A percentile compares a stretch with the other conserved stretches of the same genome.
These are phyloP conservation scores for Callithrix jacchus DNA, from an alignment of 2,113 vertebrate species.

Conservation along the genomic window DNA sequence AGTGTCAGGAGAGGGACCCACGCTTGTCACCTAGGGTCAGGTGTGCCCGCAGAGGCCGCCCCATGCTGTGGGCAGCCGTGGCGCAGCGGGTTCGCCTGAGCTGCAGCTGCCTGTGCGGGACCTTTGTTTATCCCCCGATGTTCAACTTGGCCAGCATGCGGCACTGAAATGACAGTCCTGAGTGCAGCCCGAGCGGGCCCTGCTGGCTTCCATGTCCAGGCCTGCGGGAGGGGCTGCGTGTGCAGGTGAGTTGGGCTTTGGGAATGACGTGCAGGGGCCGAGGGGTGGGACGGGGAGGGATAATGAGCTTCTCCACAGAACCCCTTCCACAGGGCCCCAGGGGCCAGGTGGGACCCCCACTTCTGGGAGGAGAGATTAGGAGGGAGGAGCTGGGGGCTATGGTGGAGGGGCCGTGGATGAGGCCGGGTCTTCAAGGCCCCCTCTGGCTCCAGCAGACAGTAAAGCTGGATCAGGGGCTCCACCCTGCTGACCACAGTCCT, in stretches of 20 bases:
- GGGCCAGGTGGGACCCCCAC: not conserved
- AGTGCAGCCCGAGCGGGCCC: rapidly evolving
- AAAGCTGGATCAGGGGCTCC: rapidly evolving
- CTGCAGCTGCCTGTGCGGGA: not conserved
- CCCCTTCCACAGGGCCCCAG: not conserved
- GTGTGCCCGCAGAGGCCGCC: not conserved
- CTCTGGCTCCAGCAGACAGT: not conserved
- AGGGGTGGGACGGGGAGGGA: too few species aligned
- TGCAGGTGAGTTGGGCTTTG: rapidly evolving
- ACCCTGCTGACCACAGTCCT: not conserved
- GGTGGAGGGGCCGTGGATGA: too few species aligned
- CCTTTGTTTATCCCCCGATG: rapidly evolving
- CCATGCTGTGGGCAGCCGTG: not conserved
- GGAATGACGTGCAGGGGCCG: not conserved
- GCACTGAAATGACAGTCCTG: not conserved
- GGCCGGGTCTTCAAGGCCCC: rapidly evolving
- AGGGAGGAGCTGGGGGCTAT: not conserved
- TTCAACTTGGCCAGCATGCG: not conserved
- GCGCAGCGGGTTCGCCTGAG: not conserved
- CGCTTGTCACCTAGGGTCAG: too few species aligned
- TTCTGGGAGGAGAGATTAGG: not conserved
- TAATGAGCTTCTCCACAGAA: rapidly evolving
- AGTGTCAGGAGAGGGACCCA: not conserved
- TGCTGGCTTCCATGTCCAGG: rapidly evolving
- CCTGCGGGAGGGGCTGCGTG: not conserved